A percentile compares a stretch with the other conserved stretches of the same genome.
Evolutionary conservation across 1,140 invertebrate species (phyloP).

Genomic region (Apis florea): DNA sequence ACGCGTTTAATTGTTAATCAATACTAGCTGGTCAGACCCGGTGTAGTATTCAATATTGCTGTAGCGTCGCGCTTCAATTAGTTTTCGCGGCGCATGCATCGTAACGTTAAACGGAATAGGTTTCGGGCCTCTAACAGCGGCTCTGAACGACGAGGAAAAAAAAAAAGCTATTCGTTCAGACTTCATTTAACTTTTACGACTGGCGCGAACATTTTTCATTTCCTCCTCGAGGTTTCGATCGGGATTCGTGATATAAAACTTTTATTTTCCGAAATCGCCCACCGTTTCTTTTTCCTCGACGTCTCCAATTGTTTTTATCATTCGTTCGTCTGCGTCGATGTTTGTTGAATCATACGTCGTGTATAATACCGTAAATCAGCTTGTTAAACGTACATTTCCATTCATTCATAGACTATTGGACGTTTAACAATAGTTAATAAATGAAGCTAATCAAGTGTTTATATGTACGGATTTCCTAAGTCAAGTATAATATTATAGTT

Average conservation of each 20-base stretch:
- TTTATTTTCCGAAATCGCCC: slow-evolving; percentile 7
- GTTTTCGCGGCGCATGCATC: not conserved
- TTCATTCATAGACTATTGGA: too few relatives aligned
- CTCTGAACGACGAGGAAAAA: not conserved
- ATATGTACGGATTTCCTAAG: too few relatives aligned
- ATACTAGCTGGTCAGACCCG: slow-evolving; percentile 1
- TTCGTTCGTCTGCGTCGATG: not conserved
- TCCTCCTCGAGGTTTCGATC: not conserved
- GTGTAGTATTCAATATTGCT: slow-evolving; percentile 10
- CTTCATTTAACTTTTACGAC: slow-evolving; percentile 39
- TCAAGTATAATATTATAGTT: too few relatives aligned
- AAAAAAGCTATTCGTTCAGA: not conserved
- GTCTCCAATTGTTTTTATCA: not conserved
- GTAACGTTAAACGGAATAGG: not conserved
- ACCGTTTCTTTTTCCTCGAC: too few relatives aligned
- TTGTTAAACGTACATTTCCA: too few relatives aligned
- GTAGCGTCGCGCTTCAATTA: slow-evolving; percentile 30
- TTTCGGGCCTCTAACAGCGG: not conserved
- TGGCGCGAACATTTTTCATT: slow-evolving; percentile 29
- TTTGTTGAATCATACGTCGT: too few relatives aligned
- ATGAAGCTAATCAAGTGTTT: too few relatives aligned
- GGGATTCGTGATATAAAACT: not conserved
- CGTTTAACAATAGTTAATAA: too few relatives aligned
- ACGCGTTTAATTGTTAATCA: slow-evolving; percentile 45
- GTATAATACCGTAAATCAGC: too few relatives aligned